A percentile compares a stretch with the other conserved stretches of the same genome.
phyloP scores from a whole-genome alignment of 1,140 invertebrate genomes.

The Druon quercuslanigerum region DNA sequence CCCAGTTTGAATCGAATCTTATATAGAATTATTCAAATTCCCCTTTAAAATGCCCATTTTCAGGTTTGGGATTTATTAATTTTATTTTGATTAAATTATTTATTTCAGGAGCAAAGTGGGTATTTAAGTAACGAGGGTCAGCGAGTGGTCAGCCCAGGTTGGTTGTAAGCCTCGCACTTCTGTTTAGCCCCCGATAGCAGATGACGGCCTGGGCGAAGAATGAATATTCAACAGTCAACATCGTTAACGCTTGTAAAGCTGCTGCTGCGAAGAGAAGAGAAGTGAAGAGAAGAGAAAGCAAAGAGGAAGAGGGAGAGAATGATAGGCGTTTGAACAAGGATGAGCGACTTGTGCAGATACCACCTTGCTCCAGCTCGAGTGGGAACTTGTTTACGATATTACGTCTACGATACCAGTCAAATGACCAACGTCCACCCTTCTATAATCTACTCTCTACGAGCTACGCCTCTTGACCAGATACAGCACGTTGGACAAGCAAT shows the following conservation, averaged over 20 bases:
- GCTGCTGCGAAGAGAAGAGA: constrained; percentile 43
- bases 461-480: constrained; percentile 58
- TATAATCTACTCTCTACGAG: constrained; percentile 63
- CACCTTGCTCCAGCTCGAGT: constrained; percentile 48
- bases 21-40: no score
- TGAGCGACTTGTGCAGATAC: constrained; percentile 54
- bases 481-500: constrained; percentile 60
- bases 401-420: constrained; percentile 65
- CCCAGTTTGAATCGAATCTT: no score
- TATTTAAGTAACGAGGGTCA: background rate
- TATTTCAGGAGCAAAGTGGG: no score
- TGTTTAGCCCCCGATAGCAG: constrained; percentile 9
- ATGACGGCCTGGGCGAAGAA: constrained; percentile 44
- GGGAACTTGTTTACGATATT: constrained; percentile 67
- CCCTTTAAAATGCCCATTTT: no score
- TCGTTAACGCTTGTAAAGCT: constrained; percentile 45
- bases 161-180: background rate
- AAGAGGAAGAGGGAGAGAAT: constrained; percentile 34
- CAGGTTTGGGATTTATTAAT: no score
- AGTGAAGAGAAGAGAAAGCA: constrained; percentile 37
- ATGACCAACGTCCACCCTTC: constrained; percentile 57
- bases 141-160: background rate
- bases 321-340: constrained; percentile 32
- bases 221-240: constrained; percentile 64
- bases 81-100: no score